Evolutionary conservation across 2,113 vertebrate genomes (phyloP).

Genomic region (Rhinogobius similis): DNA sequence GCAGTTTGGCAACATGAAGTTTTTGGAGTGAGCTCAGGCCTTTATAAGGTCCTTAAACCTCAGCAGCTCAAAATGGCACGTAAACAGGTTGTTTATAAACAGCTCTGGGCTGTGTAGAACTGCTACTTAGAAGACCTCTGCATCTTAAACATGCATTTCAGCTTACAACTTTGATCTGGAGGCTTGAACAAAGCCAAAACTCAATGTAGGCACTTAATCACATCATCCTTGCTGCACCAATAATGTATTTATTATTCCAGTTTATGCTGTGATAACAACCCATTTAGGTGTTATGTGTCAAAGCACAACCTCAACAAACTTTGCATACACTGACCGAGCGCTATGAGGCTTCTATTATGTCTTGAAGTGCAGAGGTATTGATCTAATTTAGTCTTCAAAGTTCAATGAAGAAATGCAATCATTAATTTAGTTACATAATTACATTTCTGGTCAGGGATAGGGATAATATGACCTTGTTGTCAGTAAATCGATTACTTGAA

Average conservation of each 20-base stretch:
- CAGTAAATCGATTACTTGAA: conserved; percentile 1
- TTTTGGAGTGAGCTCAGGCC: conserved; percentile 20
- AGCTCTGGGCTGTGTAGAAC: conserved; percentile 46
- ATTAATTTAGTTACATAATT: neutral
- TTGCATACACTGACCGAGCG: too few species aligned
- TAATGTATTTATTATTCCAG: neutral
- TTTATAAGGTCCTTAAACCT: conserved; percentile 54
- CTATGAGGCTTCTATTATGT: too few species aligned
- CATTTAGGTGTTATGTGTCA: too few species aligned
- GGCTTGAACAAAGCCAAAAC: conserved; percentile 62
- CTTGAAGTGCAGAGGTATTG: neutral
- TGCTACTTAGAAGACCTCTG: conserved; percentile 47
- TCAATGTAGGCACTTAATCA: conserved; percentile 67
- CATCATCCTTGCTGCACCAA: conserved; percentile 1
- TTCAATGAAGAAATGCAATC: neutral
- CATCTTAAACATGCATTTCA: conserved; percentile 17
- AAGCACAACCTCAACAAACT: too few species aligned
- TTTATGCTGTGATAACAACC: too few species aligned
- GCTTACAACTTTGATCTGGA: conserved; percentile 73
- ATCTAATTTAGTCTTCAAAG: neutral
- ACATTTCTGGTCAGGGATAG: neutral
- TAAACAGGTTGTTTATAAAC: conserved; percentile 72
- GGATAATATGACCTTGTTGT: neutral
- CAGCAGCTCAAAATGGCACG: conserved; percentile 38
- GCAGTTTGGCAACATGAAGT: conserved; percentile 1